Evolutionary conservation across 2,113 vertebrate species (phyloP), one percentile per base, ranked within the genome.

Genomic region (Trinectes maculatus): DNA sequence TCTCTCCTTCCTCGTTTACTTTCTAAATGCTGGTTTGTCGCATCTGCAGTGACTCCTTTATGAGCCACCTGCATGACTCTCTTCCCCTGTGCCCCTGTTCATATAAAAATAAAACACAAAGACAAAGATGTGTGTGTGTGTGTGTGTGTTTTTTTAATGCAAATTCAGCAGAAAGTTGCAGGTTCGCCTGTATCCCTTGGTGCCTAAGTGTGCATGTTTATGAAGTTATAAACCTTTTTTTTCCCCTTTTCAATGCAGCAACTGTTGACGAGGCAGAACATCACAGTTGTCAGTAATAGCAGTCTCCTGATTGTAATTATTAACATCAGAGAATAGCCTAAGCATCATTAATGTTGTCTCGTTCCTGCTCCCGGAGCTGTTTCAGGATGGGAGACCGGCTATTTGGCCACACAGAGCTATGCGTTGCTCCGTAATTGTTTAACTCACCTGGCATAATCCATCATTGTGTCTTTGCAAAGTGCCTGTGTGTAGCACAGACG

Each of bases 371-470:
- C 82, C 43, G n/a, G n/a, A n/a, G n/a, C n/a, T n/a, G n/a, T 77
- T 78, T 68, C 60, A 47, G 33, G 65, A 79, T 73, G 42, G 42
- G 51, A 71, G 36, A 74, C 49, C 29, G 34, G 60, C 71, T 71
- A 81, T 83, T 85, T 78, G 85, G 60, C 83, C 66, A 62, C 68
- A 79, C 43, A 62, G 51, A 70, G 79, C 67, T 78, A 51, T 71
- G 85, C 83, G 87, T 85, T 83, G 86, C 74, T 40, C 73, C 1
- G 16, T 91, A 89, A 92, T 91, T 91, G 87, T 91, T 89, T 75
- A 86, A 88, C 84, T 85, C 82, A 74, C 82, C 85, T 75, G 13
- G 77, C 0, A 53, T 74, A 74, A 93, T 93, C 83, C 51, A 90
- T 93, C 92, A 93, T 87, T 61, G 62, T 83, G 91, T 87, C 88